Percentiles rank a stretch among this genome's conserved stretches.
phyloP scores from a whole-genome alignment of 2,113 vertebrate genomes.

The Lophochroa leadbeateri region DNA sequence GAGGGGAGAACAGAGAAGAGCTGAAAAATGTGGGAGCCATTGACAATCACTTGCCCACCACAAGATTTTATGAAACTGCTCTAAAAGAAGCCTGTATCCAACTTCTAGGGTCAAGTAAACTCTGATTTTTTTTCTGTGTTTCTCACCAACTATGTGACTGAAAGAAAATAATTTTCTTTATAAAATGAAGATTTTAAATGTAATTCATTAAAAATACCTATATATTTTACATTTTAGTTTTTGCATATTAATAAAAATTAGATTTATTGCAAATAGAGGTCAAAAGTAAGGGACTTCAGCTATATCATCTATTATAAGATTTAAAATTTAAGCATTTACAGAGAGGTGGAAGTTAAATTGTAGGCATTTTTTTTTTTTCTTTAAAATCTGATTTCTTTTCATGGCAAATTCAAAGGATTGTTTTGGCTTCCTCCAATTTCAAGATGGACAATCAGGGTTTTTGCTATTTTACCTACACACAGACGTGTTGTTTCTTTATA shows the following conservation, averaged over 20 bases:
- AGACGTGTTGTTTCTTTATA: not conserved
- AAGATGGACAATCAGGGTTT: not conserved
- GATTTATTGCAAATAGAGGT: not conserved
- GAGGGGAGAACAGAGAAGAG: not conserved
- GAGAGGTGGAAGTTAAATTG: not conserved
- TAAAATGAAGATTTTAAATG: not conserved
- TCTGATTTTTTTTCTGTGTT: not conserved
- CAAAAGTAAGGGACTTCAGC: not conserved
- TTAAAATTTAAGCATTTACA: not conserved
- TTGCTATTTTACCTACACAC: not conserved
- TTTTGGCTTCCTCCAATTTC: not conserved
- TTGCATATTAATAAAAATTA: not conserved
- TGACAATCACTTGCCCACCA: not conserved
- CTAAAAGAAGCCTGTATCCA: not conserved
- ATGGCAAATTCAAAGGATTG: not conserved
- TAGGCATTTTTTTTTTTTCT: not conserved
- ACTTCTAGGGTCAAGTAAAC: not conserved
- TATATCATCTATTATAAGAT: not conserved
- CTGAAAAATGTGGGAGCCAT: not conserved
- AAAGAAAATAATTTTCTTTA: not conserved
- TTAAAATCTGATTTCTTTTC: not conserved
- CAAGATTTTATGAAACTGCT: not conserved
- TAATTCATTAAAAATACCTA: not conserved
- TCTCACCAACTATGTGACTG: not conserved
- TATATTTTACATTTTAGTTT: not conserved